phyloP scores from a whole-genome alignment of 2,113 vertebrate genomes.

The Odontesthes bonariensis region DNA sequence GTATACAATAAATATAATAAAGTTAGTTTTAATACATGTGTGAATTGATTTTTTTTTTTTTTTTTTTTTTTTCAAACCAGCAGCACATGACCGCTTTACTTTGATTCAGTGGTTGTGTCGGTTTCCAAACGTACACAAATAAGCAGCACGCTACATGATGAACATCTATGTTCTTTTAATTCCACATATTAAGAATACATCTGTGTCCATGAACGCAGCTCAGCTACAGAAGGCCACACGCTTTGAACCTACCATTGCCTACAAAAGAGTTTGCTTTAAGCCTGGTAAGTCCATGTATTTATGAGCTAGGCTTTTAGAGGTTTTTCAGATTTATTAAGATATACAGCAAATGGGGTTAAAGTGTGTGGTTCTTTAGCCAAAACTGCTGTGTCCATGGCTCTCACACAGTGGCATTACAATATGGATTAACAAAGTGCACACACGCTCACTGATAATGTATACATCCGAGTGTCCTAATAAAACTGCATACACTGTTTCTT shows the following conservation, averaged over 20 bases:
- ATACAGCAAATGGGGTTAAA: constrained; percentile 52
- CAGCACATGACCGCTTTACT: background rate
- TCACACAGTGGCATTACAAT: constrained; percentile 60
- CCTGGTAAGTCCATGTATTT: constrained; percentile 46
- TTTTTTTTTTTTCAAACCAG: background rate
- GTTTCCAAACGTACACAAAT: background rate
- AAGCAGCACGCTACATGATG: constrained; percentile 16
- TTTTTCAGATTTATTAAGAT: constrained; percentile 49
- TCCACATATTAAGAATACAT: constrained; percentile 69
- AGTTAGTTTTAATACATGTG: constrained; percentile 18
- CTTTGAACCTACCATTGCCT: constrained; percentile 56
- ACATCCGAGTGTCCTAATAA: constrained; percentile 75
- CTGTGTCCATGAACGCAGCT: constrained; percentile 71
- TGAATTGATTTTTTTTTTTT: background rate
- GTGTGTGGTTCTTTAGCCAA: constrained; percentile 52
- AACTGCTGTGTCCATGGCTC: constrained; percentile 59
- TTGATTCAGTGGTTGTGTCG: background rate
- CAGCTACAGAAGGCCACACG: constrained; percentile 65
- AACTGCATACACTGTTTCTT: constrained; percentile 65
- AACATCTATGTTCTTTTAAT: constrained; percentile 71
- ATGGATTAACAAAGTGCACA: constrained; percentile 60
- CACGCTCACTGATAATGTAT: constrained; percentile 59
- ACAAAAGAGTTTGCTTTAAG: constrained; percentile 49
- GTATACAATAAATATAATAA: constrained; percentile 4
- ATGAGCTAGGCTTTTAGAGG: constrained; percentile 44